A percentile compares a stretch with the other conserved stretches of the same genome.
Evolutionary conservation across 2,113 vertebrate species (phyloP).

Genomic region (Indicator indicator): DNA sequence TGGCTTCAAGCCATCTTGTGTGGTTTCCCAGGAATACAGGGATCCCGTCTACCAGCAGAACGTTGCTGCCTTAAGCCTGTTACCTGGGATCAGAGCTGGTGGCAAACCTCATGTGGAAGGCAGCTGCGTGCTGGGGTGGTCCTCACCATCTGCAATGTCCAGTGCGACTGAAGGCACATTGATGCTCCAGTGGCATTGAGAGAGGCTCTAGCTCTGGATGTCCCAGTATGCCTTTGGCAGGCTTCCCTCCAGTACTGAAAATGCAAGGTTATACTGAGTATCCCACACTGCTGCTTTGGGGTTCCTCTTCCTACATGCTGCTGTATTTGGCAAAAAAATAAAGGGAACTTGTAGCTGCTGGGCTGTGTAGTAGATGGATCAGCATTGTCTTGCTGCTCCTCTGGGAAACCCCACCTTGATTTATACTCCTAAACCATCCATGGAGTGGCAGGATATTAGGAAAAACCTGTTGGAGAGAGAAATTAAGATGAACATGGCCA

Average conservation of each 20-base stretch:
- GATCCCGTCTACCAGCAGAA: background rate
- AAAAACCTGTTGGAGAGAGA: background rate
- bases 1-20: background rate
- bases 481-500: background rate
- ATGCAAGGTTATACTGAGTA: background rate
- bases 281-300: background rate
- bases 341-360: background rate
- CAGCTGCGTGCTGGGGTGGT: background rate
- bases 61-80: accelerated
- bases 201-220: background rate
- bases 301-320: background rate
- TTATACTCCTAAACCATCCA: background rate
- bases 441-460: background rate
- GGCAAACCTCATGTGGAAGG: accelerated
- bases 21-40: background rate
- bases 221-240: background rate
- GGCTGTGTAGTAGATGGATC: background rate
- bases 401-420: background rate
- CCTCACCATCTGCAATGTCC: accelerated
- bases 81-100: background rate
- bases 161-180: accelerated
- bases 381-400: background rate
- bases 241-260: background rate
- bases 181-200: background rate
- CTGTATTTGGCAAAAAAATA: background rate